These are phyloP conservation scores for Lycia hirtaria DNA, from an alignment of 2,888 invertebrate species.

Conservation along the genomic window DNA sequence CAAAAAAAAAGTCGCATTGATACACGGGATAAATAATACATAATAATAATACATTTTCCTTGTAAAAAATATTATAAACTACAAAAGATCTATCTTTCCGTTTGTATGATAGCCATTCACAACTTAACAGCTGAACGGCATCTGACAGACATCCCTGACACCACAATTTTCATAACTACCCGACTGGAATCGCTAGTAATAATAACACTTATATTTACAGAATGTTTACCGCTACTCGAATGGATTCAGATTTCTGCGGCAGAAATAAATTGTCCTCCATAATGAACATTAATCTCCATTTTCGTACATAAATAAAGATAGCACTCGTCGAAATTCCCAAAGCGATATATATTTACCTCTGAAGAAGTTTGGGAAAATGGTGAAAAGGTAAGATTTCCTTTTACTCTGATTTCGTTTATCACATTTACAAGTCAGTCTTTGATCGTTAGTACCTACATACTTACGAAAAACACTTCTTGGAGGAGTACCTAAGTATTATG, in stretches of 20 bases:
- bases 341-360: conserved; percentile 1
- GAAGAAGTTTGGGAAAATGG: background rate
- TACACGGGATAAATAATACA: too few species aligned
- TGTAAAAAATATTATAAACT: too few species aligned
- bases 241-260: background rate
- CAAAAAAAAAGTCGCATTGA: too few species aligned
- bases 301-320: conserved; percentile 1
- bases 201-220: too few species aligned
- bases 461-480: background rate
- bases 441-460: conserved; percentile 3
- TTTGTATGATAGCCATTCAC: too few species aligned
- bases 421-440: conserved; percentile 12
- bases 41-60: too few species aligned
- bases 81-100: too few species aligned
- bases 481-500: background rate
- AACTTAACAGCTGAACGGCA: background rate
- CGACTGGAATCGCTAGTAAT: too few species aligned
- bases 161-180: too few species aligned
- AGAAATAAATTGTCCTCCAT: background rate
- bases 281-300: background rate
- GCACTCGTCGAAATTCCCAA: background rate
- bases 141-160: too few species aligned
- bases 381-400: background rate
- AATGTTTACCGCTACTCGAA: too few species aligned
- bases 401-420: conserved; percentile 10